A percentile compares a stretch with the other conserved stretches of the same genome.
Evolutionary conservation across 2,797 vertebrate species (phyloP).

Genomic region (Anniella stebbinsi): DNA sequence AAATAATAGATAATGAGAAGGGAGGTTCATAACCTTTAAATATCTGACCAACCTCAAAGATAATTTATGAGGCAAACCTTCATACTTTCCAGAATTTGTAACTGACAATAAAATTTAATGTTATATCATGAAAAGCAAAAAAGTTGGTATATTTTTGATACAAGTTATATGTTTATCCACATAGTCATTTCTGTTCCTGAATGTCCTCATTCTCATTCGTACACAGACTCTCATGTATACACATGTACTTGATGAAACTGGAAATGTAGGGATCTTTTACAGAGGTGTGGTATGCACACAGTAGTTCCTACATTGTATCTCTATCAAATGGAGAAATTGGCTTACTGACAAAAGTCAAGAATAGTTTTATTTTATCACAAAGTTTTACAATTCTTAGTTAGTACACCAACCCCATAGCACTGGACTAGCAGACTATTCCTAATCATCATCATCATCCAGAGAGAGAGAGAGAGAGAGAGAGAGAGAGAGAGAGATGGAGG

Average conservation of each 20-base stretch:
- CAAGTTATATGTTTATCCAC: neutral
- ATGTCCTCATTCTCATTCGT: neutral
- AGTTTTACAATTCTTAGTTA: neutral
- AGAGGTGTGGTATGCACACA: neutral
- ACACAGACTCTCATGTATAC: neutral
- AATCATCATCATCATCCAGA: neutral
- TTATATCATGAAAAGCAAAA: slow-evolving; percentile 55
- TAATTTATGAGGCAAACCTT: slow-evolving; percentile 55
- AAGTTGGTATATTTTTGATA: slow-evolving; percentile 28
- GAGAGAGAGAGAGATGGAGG: neutral
- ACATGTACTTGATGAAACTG: neutral
- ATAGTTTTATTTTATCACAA: neutral
- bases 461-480: too few relatives aligned
- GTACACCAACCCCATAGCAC: neutral
- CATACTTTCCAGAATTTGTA: slow-evolving; percentile 54
- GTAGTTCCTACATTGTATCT: neutral
- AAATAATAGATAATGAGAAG: slow-evolving; percentile 51
- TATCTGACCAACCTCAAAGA: slow-evolving; percentile 61
- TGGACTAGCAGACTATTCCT: neutral
- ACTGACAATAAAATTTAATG: slow-evolving; percentile 53
- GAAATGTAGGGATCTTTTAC: neutral
- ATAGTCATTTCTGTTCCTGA: neutral
- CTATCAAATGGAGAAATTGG: neutral
- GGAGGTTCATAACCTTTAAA: slow-evolving; percentile 70
- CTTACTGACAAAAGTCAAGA: neutral